Percentiles rank a stretch among this genome's conserved stretches.
Evolutionary conservation across 2,797 vertebrate genomes (phyloP).

Genomic region (Hyperoplus immaculatus): DNA sequence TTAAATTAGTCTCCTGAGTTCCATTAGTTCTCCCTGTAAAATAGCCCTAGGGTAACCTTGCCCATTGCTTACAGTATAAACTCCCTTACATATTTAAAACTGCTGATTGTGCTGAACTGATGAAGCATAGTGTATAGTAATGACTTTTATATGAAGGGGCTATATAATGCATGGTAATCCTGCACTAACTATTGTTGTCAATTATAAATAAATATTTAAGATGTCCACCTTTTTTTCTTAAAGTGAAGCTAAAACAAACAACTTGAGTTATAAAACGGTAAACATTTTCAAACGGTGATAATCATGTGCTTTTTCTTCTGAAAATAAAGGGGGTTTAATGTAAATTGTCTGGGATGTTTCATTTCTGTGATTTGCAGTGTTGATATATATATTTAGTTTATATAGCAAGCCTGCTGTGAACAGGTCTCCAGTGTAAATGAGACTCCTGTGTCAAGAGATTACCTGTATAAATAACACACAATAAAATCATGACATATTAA

Average conservation of each 20-base stretch:
- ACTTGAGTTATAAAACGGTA: not conserved
- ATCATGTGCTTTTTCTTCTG: not conserved
- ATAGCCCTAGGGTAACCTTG: not conserved
- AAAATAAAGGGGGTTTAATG: not conserved
- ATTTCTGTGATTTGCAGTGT: not conserved
- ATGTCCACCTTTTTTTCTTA: not conserved
- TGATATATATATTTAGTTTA: not conserved
- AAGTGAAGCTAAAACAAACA: no score
- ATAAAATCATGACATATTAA: not conserved
- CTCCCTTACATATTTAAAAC: not conserved
- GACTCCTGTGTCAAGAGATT: no score
- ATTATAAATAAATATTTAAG: not conserved
- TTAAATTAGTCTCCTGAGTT: constrained; percentile 10
- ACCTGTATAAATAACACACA: no score
- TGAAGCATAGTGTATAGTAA: not conserved
- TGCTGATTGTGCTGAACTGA: not conserved
- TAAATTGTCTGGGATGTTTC: not conserved
- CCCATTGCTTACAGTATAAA: not conserved
- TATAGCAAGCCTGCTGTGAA: no score
- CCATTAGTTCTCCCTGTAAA: constrained; percentile 1
- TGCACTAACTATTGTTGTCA: not conserved
- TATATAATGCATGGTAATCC: not conserved
- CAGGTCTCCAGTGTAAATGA: no score
- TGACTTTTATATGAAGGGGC: not conserved
- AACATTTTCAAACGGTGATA: not conserved